Conservation (phyloP, 2,113 vertebrate species). For the Corydoras maculifer region DNA sequence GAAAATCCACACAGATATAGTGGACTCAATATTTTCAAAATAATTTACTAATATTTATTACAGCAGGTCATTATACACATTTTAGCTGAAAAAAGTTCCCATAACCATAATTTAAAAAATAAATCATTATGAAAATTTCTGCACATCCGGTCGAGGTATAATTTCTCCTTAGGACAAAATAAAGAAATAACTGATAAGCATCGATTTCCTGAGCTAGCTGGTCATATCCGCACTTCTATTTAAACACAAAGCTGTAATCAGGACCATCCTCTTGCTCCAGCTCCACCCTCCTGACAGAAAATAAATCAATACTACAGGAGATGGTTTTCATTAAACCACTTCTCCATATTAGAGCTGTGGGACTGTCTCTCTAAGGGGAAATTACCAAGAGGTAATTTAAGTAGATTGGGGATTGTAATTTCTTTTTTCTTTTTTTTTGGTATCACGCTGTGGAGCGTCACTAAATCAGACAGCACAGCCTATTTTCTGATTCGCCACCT, state of each 20-base stretch:
- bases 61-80: too few relatives aligned
- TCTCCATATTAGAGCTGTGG: not conserved
- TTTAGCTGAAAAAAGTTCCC: too few relatives aligned
- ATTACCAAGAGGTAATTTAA: conserved; percentile 27
- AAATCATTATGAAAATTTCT: not conserved
- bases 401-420: not conserved
- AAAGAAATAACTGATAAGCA: not conserved
- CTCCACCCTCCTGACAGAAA: conserved; percentile 4
- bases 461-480: conserved; percentile 20
- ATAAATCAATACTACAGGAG: conserved; percentile 24
- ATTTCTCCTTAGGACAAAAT: conserved; percentile 1
- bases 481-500: conserved; percentile 24
- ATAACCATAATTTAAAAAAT: not conserved
- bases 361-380: conserved; percentile 7
- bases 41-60: too few relatives aligned
- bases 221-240: conserved; percentile 1
- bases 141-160: not conserved
- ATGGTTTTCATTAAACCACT: conserved; percentile 16
- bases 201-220: not conserved
- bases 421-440: not conserved
- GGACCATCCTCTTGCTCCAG: not conserved
- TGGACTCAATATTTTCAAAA: too few relatives aligned
- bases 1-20: too few relatives aligned
- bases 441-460: not conserved
- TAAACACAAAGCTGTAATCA: conserved; percentile 13